Base-by-base conservation (phyloP, 2,797 vertebrate species). In the Kryptolebias ocellatus region DNA sequence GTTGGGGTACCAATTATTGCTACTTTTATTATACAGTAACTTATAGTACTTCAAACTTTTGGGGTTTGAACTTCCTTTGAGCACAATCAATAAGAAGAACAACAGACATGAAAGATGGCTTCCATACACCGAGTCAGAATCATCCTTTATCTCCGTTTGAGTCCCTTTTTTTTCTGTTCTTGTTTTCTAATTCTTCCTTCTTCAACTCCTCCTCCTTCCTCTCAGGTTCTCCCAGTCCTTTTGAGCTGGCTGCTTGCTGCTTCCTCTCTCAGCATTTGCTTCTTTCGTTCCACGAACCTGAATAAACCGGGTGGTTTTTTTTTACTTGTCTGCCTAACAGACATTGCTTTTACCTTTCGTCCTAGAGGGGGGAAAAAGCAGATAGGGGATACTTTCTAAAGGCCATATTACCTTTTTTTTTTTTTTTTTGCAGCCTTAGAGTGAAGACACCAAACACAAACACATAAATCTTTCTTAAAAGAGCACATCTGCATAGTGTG, bases 311-410 rank as follows among this genome's bases (percentile, higher is more conserved):
- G 56, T 24, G 20, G 1, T 24, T 24, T 24, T 24, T 71, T 67
- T 49, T 64, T 66, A 76, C 61, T 83, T 83, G 77, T 87, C 80
- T 64, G 85, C 68, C 11, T 12, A 70, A 83, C 76, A 83, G 80
- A 86, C 67, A 74, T 87, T 80, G 79, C 81, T 68, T 18, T 1
- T 53, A 85, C 80, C 71, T 70, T 74, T 79, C 72, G 16, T 46
- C 17, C 15, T 46, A 16, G 3, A 12, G 2, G 5, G 7, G 42
- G 42, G 70, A 82, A 75, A 86, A 76, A 80, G 72, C 8, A 10
- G 65, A 80, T 68, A 76, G 69, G 71, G 60, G 80, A 72, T 78
- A 60, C 83, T 78, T 85, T 76, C 16, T 44, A 81, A 70, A 61
- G 68, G 74, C 69, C 53, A 49, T 60, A 45, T 55, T 64, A 69